Evolutionary conservation across 92 coral and sea anemone species (phyloP).

Genomic region (Phenganax marumi): DNA sequence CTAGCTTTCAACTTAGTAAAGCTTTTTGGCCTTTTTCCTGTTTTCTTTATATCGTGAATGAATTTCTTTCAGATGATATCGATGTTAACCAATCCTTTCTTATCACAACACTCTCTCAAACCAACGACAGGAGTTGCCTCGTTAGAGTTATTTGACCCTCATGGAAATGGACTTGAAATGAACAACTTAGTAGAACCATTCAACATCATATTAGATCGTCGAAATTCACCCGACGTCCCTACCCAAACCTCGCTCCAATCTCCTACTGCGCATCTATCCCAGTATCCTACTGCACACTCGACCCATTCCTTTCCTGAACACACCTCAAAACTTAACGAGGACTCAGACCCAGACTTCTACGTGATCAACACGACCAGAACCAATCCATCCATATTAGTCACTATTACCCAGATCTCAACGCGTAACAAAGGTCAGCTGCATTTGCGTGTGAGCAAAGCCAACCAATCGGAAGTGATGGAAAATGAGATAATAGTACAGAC

Average conservation of each 20-base stretch:
- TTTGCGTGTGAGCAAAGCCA: slow-evolving; percentile 9
- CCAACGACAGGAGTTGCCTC: slow-evolving; percentile 61
- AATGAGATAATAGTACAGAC: slow-evolving; percentile 21
- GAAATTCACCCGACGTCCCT: background rate
- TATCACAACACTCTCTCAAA: slow-evolving; percentile 24
- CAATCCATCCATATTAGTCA: background rate
- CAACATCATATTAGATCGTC: slow-evolving; percentile 61
- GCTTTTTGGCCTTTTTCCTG: background rate
- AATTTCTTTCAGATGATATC: slow-evolving; percentile 56
- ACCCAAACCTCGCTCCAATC: slow-evolving; percentile 5
- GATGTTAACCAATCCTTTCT: slow-evolving; percentile 61
- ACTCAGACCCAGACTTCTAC: slow-evolving; percentile 18
- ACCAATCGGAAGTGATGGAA: background rate
- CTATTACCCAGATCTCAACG: slow-evolving; percentile 6
- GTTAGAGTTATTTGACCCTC: slow-evolving; percentile 61
- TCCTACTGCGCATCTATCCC: background rate
- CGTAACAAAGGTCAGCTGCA: slow-evolving; percentile 31
- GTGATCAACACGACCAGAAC: slow-evolving; percentile 1
- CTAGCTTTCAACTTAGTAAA: too few relatives aligned
- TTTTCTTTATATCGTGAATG: background rate
- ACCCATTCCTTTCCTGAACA: background rate
- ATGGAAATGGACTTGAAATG: slow-evolving; percentile 57
- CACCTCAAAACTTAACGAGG: background rate
- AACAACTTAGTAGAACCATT: slow-evolving; percentile 62
- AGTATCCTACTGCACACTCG: background rate